Evolutionary conservation across 2,888 invertebrate species (phyloP).

Genomic region (Tyria jacobaeae): DNA sequence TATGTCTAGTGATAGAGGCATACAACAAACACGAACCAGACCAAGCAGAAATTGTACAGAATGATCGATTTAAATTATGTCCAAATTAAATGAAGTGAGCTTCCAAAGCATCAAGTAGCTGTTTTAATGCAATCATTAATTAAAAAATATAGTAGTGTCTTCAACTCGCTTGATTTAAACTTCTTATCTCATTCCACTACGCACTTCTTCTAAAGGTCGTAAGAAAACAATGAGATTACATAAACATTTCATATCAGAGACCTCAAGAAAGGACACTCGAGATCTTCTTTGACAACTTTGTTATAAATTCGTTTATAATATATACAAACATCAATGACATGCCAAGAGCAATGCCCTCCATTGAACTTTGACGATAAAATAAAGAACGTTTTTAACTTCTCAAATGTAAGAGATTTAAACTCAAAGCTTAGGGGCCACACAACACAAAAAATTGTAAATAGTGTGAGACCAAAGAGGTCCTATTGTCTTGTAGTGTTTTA

Average conservation of each 20-base stretch:
- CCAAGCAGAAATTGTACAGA: too few species aligned
- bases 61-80: too few species aligned
- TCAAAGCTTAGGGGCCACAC: too few species aligned
- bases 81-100: too few species aligned
- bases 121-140: too few species aligned
- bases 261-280: slow-evolving; percentile 3
- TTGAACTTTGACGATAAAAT: not conserved
- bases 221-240: not conserved
- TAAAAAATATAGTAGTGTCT: too few species aligned
- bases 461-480: too few species aligned
- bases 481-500: too few species aligned
- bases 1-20: too few species aligned
- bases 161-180: not conserved
- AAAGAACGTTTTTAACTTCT: not conserved
- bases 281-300: not conserved
- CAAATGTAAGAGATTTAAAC: not conserved
- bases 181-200: slow-evolving; percentile 4
- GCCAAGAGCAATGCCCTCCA: slow-evolving; percentile 1
- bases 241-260: slow-evolving; percentile 2
- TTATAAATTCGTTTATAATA: not conserved
- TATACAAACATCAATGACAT: not conserved
- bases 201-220: not conserved
- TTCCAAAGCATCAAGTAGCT: too few species aligned
- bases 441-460: too few species aligned
- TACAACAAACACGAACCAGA: too few species aligned